Conservation (phyloP, 2,888 invertebrate species). For the Germaria angustata region DNA sequence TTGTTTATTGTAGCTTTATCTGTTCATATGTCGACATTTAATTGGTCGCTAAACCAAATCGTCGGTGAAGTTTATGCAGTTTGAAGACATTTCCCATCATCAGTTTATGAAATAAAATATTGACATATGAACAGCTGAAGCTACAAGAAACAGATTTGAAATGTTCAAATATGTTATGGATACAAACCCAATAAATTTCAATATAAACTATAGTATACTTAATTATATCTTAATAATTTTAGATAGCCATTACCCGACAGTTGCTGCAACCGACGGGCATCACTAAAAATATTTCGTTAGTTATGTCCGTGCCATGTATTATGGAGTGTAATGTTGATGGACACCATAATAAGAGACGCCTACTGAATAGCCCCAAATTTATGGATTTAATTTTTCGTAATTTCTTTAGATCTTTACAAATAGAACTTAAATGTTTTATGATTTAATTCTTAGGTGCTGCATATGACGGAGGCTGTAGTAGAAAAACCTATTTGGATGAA, state of each 20-base stretch:
- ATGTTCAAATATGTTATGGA: too few species aligned
- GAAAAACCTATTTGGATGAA: constrained; percentile 23
- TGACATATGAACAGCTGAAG: too few species aligned
- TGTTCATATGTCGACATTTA: too few species aligned
- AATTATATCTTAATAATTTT: background rate
- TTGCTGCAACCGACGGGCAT: constrained; percentile 49
- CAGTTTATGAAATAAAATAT: too few species aligned
- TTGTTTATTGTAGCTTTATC: too few species aligned
- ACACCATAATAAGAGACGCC: constrained; percentile 32
- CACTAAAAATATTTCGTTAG: constrained; percentile 35
- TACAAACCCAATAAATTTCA: too few species aligned
- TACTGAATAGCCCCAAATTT: constrained; percentile 35
- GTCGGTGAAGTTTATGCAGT: too few species aligned
- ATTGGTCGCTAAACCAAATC: too few species aligned
- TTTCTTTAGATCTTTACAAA: background rate
- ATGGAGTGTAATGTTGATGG: constrained; percentile 54
- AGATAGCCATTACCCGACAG: constrained; percentile 18
- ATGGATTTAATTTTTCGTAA: constrained; percentile 55
- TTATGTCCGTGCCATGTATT: constrained; percentile 19
- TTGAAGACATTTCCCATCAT: too few species aligned
- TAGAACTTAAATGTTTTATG: background rate
- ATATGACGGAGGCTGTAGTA: constrained; percentile 18
- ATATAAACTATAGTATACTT: background rate
- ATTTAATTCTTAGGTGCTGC: constrained; percentile 23
- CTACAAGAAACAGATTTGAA: too few species aligned